Percentiles rank a stretch among this genome's conserved stretches.
phyloP scores from a whole-genome alignment of 2,113 vertebrate genomes.

The Malurus cyaneus region DNA sequence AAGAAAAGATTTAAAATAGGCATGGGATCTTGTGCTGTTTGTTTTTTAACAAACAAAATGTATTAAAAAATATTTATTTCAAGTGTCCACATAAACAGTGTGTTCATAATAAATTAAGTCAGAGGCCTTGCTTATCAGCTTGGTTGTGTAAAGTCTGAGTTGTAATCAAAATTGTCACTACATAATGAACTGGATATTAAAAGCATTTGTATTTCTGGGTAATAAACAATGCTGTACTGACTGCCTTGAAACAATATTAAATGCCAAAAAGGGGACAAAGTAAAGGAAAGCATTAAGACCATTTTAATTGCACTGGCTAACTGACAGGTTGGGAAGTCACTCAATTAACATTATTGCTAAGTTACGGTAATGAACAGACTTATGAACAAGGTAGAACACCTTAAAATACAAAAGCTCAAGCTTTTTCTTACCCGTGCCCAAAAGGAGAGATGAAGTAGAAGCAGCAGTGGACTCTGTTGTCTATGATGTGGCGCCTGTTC shows the following conservation, averaged over 20 bases:
- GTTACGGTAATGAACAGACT: not conserved
- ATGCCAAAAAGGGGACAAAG: not conserved
- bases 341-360: not conserved
- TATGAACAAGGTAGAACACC: not conserved
- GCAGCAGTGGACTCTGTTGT: conserved; percentile 89
- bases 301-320: not conserved
- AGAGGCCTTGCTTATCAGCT: not conserved
- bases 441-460: conserved; percentile 95
- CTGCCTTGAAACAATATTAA: not conserved
- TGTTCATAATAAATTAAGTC: not conserved
- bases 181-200: not conserved
- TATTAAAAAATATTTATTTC: not conserved
- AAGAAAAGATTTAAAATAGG: not conserved
- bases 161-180: not conserved
- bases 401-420: not conserved
- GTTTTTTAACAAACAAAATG: not conserved
- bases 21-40: not conserved
- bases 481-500: conserved; percentile 88
- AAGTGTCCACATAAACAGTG: not conserved
- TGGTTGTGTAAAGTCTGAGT: not conserved
- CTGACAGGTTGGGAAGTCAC: not conserved
- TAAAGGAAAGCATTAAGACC: not conserved
- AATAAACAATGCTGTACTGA: not conserved
- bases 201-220: not conserved
- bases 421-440: conserved; percentile 81